These are phyloP conservation scores for Megalurothrips usitatus DNA, from an alignment of 2,888 invertebrate species.

Conservation along the genomic window DNA sequence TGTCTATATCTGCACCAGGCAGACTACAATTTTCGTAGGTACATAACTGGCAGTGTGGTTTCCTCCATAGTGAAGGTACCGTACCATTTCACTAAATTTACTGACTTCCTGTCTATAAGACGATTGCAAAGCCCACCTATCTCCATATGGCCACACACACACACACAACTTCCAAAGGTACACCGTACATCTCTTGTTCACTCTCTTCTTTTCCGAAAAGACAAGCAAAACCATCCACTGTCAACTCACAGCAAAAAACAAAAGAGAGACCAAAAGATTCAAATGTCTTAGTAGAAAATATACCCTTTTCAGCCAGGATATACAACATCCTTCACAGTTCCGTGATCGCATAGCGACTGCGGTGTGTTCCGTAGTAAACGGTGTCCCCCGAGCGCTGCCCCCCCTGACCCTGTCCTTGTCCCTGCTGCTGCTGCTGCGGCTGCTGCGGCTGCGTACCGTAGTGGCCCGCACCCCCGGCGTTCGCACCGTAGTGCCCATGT, in stretches of 20 bases:
- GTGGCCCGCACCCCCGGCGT: not conserved
- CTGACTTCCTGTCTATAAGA: conserved; percentile 3
- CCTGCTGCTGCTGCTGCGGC: not conserved
- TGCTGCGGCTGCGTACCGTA: conserved; percentile 7
- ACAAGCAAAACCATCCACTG: not conserved
- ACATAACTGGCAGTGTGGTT: conserved; percentile 6
- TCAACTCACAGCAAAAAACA: not conserved
- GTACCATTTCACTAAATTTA: not conserved
- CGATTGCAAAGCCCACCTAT: conserved; percentile 15
- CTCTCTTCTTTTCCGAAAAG: conserved; percentile 15
- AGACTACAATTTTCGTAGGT: not conserved
- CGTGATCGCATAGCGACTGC: conserved; percentile 16
- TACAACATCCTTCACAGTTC: not conserved
- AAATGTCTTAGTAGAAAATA: not conserved
- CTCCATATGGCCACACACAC: not conserved
- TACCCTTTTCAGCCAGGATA: not conserved
- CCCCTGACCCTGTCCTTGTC: not conserved
- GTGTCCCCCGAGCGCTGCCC: not conserved
- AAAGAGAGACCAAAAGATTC: conserved; percentile 15
- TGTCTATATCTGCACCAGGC: conserved; percentile 3
- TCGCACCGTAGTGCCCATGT: not conserved
- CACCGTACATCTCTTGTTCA: not conserved
- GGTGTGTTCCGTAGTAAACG: conserved; percentile 11
- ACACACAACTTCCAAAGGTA: conserved; percentile 19
- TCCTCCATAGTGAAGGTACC: not conserved